Evolutionary conservation across 2,888 invertebrate genomes (phyloP), one percentile per base, ranked within the genome.

Genomic region (Xestia xanthographa): DNA sequence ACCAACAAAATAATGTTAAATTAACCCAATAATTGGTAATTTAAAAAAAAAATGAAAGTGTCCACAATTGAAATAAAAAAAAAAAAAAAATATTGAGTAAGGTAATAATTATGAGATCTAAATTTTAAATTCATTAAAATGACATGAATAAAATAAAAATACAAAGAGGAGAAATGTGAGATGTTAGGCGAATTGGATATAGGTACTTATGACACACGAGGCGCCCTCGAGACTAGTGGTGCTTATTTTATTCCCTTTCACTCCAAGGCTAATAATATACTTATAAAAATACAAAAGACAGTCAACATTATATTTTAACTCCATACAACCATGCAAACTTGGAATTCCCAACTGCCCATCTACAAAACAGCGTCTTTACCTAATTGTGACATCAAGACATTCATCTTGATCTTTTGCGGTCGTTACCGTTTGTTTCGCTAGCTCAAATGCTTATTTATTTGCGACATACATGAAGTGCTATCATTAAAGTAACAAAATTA

Each of bases 351-450:
- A 67, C 43, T 45, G 43, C 12, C 1, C 50, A 17, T 75, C 22
- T 76, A 66, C 41, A 43, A 43, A 60, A 26, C 11, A 58, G 2
- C 43, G 26, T 53, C 9, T 26, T 43, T 45, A 68, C 77, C 22
- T 22, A 53, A 53, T 53, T 26, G 43, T 53, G 34, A 38, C 45
- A 63, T 38, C 9, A 14, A 38, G 6, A 68, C 43, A 77, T 77
- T 53, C 14, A 68, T 77, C 77, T 77, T 68, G 22, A 50, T 62
- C 60, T n/a, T 77, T 77, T 38, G 62, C 53, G 53, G 38, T 11
- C 22, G 43, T 62, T 53, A n/a, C 53, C n/a, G n/a, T n/a, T n/a
- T n/a, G n/a, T n/a, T n/a, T n/a, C n/a, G n/a, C n/a, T n/a, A 45
- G 45, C 20, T 50, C 45, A 29, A 60, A 20, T 26, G 58, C 48